A percentile compares a stretch with the other conserved stretches of the same genome.
These are phyloP conservation scores for Drosophila kanapiae DNA, from an alignment of 1,140 invertebrate genomes.

Conservation along the genomic window DNA sequence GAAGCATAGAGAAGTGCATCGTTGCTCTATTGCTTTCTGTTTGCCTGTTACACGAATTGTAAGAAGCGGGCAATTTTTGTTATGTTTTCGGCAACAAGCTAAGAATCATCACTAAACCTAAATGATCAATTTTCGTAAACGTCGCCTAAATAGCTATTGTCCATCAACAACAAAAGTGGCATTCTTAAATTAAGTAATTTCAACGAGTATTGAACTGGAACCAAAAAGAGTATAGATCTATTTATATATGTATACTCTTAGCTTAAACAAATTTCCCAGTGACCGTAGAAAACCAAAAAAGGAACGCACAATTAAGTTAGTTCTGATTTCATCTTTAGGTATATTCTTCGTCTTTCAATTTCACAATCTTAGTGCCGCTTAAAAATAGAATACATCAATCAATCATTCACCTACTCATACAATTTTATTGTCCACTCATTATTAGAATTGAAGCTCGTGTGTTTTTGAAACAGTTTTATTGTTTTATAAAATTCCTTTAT, in stretches of 20 bases:
- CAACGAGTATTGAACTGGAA: too few species aligned
- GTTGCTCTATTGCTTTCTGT: too few species aligned
- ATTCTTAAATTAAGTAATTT: not conserved
- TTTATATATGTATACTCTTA: too few species aligned
- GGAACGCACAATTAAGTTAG: not conserved
- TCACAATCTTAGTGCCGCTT: slow-evolving; percentile 61
- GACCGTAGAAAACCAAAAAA: not conserved
- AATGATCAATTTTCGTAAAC: not conserved
- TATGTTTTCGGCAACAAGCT: too few species aligned
- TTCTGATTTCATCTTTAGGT: slow-evolving; percentile 37
- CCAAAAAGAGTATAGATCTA: too few species aligned
- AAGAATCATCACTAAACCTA: not conserved
- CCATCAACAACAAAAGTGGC: not conserved
- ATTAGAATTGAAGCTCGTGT: slow-evolving; percentile 71
- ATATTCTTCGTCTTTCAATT: slow-evolving; percentile 73
- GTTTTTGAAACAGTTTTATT: slow-evolving; percentile 49
- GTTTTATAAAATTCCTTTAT: slow-evolving; percentile 44
- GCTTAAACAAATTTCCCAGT: not conserved
- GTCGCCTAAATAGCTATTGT: not conserved
- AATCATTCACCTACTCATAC: slow-evolving; percentile 64
- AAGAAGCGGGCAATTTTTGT: too few species aligned
- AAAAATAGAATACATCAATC: slow-evolving; percentile 64
- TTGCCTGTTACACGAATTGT: too few species aligned
- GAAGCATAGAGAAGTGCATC: too few species aligned
- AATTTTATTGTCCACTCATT: slow-evolving; percentile 77